phyloP scores from a whole-genome alignment of 2,797 vertebrate genomes.

The Menidia menidia region DNA sequence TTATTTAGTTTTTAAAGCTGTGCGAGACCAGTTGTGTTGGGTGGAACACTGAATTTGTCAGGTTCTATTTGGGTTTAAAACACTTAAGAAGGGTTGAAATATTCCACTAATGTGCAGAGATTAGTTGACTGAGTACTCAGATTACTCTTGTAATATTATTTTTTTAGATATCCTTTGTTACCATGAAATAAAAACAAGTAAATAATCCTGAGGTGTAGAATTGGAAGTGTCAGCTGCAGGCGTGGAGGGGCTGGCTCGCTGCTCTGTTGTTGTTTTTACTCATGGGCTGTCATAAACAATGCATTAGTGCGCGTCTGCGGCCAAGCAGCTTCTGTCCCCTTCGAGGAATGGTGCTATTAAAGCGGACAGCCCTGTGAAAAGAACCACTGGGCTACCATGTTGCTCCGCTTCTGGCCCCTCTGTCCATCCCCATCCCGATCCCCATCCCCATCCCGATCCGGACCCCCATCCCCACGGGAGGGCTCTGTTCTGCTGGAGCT shows the following conservation, averaged over 20 bases:
- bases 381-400: neutral
- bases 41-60: neutral
- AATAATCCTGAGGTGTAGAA: no score
- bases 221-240: no score
- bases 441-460: neutral
- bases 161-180: no score
- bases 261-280: neutral
- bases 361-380: neutral
- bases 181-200: no score
- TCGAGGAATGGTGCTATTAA: neutral
- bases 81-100: neutral
- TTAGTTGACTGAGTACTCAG: neutral
- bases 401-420: neutral
- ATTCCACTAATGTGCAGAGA: neutral
- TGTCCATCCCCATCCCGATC: conserved; percentile 4
- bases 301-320: neutral
- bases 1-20: neutral
- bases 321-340: neutral
- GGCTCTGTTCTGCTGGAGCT: conserved; percentile 17
- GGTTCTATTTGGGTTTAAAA: neutral
- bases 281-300: neutral
- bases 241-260: no score
- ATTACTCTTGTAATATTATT: neutral
- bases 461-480: neutral
- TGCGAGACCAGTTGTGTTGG: neutral